phyloP scores from a whole-genome alignment of 1,140 invertebrate genomes.

The Aleiodes sp. region DNA sequence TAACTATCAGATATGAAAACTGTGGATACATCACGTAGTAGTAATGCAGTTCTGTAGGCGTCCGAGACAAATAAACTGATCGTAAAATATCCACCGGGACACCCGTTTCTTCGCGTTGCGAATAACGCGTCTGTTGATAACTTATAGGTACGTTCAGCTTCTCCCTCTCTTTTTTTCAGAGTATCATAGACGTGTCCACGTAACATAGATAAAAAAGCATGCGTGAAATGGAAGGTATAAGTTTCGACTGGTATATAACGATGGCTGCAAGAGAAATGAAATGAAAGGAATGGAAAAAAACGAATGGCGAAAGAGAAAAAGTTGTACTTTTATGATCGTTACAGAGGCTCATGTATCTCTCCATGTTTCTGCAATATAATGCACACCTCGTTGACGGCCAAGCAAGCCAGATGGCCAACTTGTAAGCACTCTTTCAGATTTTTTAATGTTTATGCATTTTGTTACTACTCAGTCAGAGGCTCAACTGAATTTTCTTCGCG shows the following conservation, averaged over 20 bases:
- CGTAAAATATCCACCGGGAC: conserved; percentile 25
- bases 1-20: conserved; percentile 27
- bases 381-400: conserved; percentile 15
- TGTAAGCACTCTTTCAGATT: not conserved
- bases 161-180: not conserved
- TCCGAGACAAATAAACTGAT: conserved; percentile 31
- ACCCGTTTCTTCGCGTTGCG: conserved; percentile 14
- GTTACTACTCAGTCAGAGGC: not conserved
- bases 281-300: not conserved
- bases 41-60: not conserved
- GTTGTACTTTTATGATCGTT: conserved; percentile 4
- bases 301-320: not conserved
- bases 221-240: no score
- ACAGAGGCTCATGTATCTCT: not conserved
- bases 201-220: conserved; percentile 1
- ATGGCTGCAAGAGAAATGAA: not conserved
- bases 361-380: conserved; percentile 12
- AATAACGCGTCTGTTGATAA: conserved; percentile 9
- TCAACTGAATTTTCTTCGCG: no score
- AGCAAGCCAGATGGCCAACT: conserved; percentile 2
- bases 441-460: conserved; percentile 19
- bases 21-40: not conserved
- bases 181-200: conserved; percentile 3
- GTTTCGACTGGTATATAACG: no score
- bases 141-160: no score